These are phyloP conservation scores for Lepus timidus DNA, from an alignment of 2,113 vertebrate species.

Conservation along the genomic window DNA sequence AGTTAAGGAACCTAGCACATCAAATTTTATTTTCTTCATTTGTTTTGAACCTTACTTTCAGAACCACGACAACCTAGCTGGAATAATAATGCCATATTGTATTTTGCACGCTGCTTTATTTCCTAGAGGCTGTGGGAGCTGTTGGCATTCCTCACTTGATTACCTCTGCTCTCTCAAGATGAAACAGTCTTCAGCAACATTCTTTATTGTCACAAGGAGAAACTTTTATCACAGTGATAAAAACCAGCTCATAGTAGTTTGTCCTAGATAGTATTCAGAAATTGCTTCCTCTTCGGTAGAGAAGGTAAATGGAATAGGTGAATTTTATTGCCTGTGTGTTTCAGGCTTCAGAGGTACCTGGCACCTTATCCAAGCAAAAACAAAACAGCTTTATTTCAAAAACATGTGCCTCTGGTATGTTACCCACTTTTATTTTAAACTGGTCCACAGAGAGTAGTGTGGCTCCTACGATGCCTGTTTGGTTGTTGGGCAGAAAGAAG, in stretches of 20 bases:
- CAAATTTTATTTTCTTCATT: slow-evolving; percentile 81
- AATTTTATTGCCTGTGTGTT: slow-evolving; percentile 62
- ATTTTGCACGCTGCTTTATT: slow-evolving; percentile 86
- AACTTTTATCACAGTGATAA: slow-evolving; percentile 58
- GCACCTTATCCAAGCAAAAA: slow-evolving; percentile 56
- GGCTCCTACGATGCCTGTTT: background rate
- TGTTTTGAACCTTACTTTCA: slow-evolving; percentile 75
- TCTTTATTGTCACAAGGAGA: slow-evolving; percentile 62
- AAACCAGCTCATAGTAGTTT: slow-evolving; percentile 48
- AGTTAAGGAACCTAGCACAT: slow-evolving; percentile 73
- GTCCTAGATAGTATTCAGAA: slow-evolving; percentile 53
- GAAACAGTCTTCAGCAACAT: slow-evolving; percentile 55
- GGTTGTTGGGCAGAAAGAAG: background rate
- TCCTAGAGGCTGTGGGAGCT: slow-evolving; percentile 83
- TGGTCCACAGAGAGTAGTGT: slow-evolving; percentile 44
- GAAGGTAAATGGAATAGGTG: slow-evolving; percentile 15
- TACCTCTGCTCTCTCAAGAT: slow-evolving; percentile 83
- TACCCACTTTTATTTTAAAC: slow-evolving; percentile 59
- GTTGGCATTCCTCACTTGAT: slow-evolving; percentile 83
- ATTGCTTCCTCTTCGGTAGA: slow-evolving; percentile 56
- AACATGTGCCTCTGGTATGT: slow-evolving; percentile 74
- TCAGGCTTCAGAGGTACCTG: slow-evolving; percentile 73
- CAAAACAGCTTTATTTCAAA: slow-evolving; percentile 65
- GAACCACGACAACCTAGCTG: slow-evolving; percentile 82
- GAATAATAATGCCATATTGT: slow-evolving; percentile 83